Percentiles rank a stretch among this genome's conserved stretches.
phyloP scores from a whole-genome alignment of 2,113 vertebrate species.

The Tychaedon coryphoeus region DNA sequence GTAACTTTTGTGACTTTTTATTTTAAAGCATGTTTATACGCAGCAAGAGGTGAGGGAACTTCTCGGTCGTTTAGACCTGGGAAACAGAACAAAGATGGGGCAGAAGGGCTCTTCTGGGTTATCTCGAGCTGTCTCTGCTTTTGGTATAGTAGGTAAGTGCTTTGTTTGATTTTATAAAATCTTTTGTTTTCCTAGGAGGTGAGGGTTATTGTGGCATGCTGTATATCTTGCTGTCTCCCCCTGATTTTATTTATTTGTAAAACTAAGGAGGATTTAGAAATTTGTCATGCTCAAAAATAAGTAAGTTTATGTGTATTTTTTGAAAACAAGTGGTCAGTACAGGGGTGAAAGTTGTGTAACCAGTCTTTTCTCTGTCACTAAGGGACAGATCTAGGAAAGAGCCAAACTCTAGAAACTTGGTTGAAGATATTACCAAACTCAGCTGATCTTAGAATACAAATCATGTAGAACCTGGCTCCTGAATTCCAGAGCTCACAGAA shows the following conservation, averaged over 20 bases:
- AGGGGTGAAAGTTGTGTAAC: not conserved
- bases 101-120: conserved; percentile 93
- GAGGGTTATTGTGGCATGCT: conserved; percentile 34
- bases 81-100: conserved; percentile 92
- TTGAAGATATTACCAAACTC: not conserved
- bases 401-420: not conserved
- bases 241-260: not conserved
- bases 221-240: not conserved
- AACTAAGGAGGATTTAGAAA: not conserved
- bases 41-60: conserved; percentile 92
- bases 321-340: not conserved
- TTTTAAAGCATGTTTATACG: conserved; percentile 89
- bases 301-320: not conserved
- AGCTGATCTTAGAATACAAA: not conserved
- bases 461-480: not conserved
- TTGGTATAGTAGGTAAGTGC: conserved; percentile 89
- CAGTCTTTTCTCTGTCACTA: not conserved
- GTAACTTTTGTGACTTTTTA: not conserved
- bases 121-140: conserved; percentile 87
- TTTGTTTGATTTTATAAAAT: not conserved
- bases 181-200: not conserved
- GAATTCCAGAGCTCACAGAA: not conserved
- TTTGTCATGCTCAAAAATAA: not conserved
- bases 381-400: not conserved
- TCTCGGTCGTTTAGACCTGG: conserved; percentile 90